These are phyloP conservation scores for Drosophila seguyi DNA, from an alignment of 1,140 invertebrate species.

Conservation along the genomic window DNA sequence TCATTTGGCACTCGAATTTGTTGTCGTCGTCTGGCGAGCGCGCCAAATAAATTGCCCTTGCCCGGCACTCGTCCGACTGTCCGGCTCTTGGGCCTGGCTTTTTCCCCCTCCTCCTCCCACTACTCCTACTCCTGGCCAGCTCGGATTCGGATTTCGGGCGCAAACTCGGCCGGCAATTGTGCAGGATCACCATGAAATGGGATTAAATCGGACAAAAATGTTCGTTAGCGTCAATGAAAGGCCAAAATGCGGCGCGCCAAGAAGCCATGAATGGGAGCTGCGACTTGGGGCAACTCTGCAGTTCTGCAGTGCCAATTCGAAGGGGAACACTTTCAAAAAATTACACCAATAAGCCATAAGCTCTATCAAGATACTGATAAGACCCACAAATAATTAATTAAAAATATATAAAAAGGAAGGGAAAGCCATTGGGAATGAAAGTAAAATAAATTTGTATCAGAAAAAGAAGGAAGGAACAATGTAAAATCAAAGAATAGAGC, in stretches of 20 bases:
- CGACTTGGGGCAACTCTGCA: constrained; percentile 40
- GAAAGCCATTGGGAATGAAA: background rate
- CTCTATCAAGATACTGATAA: background rate
- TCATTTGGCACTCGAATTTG: constrained; percentile 83
- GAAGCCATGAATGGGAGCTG: constrained; percentile 69
- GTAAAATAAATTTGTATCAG: background rate
- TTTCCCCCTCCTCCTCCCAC: background rate
- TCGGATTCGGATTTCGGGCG: constrained; percentile 22
- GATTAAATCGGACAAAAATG: constrained; percentile 84
- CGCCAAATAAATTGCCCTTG: constrained; percentile 77
- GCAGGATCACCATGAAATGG: constrained; percentile 84
- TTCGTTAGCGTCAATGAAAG: constrained; percentile 83
- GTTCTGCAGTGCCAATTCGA: constrained; percentile 30
- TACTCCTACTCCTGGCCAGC: background rate
- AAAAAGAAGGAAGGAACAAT: background rate
- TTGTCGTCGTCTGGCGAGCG: constrained; percentile 72
- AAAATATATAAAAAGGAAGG: background rate
- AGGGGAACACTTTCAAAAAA: constrained; percentile 23
- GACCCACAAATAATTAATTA: background rate
- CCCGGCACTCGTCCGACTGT: constrained; percentile 16
- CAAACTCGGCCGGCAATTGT: constrained; percentile 67
- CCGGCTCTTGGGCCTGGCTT: constrained; percentile 27
- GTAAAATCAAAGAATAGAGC: background rate
- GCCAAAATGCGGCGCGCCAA: constrained; percentile 64
- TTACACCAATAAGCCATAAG: background rate